phyloP scores from a whole-genome alignment of 1,140 invertebrate species.

The Lithobius niger region DNA sequence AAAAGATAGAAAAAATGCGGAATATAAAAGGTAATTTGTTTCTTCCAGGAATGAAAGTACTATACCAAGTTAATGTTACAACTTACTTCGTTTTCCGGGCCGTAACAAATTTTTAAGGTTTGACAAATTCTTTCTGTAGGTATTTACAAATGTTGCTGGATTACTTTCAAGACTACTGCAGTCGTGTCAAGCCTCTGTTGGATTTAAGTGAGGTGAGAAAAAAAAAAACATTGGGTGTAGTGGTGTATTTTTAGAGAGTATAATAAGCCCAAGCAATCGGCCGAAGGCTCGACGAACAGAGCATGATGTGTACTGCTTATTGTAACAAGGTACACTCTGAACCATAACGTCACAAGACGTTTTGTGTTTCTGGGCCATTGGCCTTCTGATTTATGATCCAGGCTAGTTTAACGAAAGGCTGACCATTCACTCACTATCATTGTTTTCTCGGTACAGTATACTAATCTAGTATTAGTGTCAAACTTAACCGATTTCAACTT shows the following conservation, averaged over 20 bases:
- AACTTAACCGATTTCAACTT: no score
- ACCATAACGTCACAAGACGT: no score
- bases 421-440: no score
- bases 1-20: constrained; percentile 83
- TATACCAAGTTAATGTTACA: constrained; percentile 21
- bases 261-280: no score
- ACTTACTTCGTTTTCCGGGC: not conserved
- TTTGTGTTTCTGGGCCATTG: no score
- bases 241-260: not conserved
- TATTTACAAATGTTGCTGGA: constrained; percentile 74
- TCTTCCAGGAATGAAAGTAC: constrained; percentile 18
- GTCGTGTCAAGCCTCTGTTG: constrained; percentile 76
- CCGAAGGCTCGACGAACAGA: no score
- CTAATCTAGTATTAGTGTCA: no score
- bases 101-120: not conserved
- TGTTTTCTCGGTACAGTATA: no score
- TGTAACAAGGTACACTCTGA: no score
- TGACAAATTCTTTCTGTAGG: constrained; percentile 23
- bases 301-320: no score
- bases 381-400: no score
- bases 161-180: constrained; percentile 76
- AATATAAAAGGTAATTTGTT: constrained; percentile 55
- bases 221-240: not conserved
- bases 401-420: no score
- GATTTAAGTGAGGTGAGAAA: constrained; percentile 49